Evolutionary conservation across 2,888 invertebrate genomes (phyloP).

Genomic region (Acleris sparsana): DNA sequence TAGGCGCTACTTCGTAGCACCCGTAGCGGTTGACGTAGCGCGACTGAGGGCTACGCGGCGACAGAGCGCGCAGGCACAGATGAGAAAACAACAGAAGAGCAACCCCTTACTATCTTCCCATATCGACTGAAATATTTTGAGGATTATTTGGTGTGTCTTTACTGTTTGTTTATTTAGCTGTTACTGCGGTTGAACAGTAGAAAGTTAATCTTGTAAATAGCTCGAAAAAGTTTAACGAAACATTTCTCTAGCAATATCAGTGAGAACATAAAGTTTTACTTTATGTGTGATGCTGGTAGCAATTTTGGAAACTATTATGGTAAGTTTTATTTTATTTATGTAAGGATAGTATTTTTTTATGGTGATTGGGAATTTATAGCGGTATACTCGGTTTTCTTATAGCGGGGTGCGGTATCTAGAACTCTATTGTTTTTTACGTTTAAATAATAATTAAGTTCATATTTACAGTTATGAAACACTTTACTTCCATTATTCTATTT

Average conservation of each 20-base stretch:
- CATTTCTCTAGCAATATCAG: constrained; percentile 47
- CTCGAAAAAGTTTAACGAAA: constrained; percentile 52
- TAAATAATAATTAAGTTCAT: no score
- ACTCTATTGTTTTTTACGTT: no score
- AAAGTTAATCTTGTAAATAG: constrained; percentile 59
- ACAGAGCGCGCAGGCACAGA: constrained; percentile 65
- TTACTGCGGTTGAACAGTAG: constrained; percentile 32
- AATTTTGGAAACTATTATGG: constrained; percentile 35
- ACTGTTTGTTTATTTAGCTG: constrained; percentile 26
- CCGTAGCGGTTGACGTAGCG: constrained; percentile 62
- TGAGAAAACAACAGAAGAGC: constrained; percentile 19
- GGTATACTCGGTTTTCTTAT: no score
- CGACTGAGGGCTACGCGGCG: constrained; percentile 63
- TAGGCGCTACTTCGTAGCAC: constrained; percentile 53
- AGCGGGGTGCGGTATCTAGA: no score
- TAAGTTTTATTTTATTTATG: constrained; percentile 18
- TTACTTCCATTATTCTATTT: no score
- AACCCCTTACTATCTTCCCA: constrained; percentile 46
- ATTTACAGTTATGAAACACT: no score
- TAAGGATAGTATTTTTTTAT: neutral
- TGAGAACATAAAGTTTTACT: constrained; percentile 43
- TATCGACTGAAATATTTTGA: constrained; percentile 36
- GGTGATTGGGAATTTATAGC: neutral
- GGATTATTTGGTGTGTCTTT: constrained; percentile 25
- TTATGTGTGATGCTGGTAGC: constrained; percentile 41